These are phyloP conservation scores for Platycheirus albimanus DNA, from an alignment of 2,888 invertebrate genomes.

Conservation along the genomic window DNA sequence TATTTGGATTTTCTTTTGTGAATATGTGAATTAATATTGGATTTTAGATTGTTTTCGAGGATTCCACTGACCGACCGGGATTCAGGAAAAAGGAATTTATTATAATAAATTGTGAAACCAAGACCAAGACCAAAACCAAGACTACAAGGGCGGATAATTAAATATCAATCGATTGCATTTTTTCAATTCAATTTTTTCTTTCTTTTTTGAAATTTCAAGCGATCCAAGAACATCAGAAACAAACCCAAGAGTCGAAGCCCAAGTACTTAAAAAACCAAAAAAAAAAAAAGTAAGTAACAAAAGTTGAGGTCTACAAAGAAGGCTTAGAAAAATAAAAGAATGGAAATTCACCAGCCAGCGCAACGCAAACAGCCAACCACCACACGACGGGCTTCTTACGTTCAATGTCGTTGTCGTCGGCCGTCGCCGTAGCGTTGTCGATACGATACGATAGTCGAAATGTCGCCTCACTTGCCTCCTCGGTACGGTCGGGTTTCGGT, in stretches of 20 bases:
- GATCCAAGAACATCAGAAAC: too few species aligned
- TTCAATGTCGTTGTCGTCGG: conserved; percentile 50
- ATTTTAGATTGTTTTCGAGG: too few species aligned
- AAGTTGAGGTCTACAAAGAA: conserved; percentile 46
- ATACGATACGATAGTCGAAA: too few species aligned
- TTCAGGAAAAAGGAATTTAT: conserved; percentile 1
- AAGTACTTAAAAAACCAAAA: not conserved
- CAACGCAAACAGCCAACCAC: too few species aligned
- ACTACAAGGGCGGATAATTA: conserved; percentile 25
- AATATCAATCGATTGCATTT: not conserved
- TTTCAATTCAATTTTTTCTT: not conserved
- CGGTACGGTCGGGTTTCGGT: too few species aligned
- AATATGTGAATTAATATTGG: too few species aligned
- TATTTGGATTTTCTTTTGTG: conserved; percentile 16
- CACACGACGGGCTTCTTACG: conserved; percentile 65
- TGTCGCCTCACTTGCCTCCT: conserved; percentile 23
- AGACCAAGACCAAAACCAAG: too few species aligned
- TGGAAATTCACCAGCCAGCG: conserved; percentile 67
- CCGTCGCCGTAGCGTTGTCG: conserved; percentile 34
- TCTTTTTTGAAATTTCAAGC: too few species aligned
- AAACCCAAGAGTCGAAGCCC: too few species aligned
- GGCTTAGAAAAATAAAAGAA: conserved; percentile 40
- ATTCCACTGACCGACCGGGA: not conserved
- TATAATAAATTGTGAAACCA: too few species aligned
- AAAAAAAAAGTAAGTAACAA: conserved; percentile 16